phyloP scores from a whole-genome alignment of 2,113 vertebrate species.

The Centropus bengalensis region DNA sequence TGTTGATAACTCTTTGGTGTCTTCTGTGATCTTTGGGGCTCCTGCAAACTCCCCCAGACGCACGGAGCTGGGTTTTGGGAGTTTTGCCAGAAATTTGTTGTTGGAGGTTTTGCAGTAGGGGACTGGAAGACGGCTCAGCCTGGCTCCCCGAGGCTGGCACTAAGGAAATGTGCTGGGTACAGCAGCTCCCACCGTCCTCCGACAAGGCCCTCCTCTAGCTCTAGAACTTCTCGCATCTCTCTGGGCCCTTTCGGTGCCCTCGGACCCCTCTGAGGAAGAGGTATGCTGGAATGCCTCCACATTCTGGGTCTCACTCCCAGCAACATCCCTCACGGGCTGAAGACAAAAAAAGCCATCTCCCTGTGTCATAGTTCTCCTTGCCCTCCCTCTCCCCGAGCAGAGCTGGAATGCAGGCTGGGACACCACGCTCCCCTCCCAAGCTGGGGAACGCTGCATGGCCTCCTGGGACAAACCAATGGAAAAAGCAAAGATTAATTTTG shows the following conservation, averaged over 20 bases:
- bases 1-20: constrained; percentile 66
- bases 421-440: not conserved
- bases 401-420: constrained; percentile 42
- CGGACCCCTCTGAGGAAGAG: not conserved
- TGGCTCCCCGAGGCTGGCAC: not conserved
- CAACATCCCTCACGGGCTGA: not conserved
- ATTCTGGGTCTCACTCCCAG: not conserved
- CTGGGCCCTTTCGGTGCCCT: not conserved
- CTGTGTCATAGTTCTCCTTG: not conserved
- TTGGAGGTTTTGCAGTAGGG: constrained; percentile 20
- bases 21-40: constrained; percentile 34
- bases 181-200: not conserved
- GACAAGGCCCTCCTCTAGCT: not conserved
- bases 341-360: not conserved
- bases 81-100: not conserved
- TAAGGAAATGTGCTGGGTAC: constrained; percentile 11
- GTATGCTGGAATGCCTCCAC: not conserved
- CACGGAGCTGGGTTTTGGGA: not conserved
- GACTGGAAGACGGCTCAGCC: not conserved
- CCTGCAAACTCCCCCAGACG: not conserved
- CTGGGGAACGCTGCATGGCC: not conserved
- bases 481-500: constrained; percentile 82
- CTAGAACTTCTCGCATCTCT: not conserved
- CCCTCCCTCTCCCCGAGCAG: not conserved
- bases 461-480: constrained; percentile 75